phyloP scores from a whole-genome alignment of 1,140 invertebrate species.

The Papilio dardanus region DNA sequence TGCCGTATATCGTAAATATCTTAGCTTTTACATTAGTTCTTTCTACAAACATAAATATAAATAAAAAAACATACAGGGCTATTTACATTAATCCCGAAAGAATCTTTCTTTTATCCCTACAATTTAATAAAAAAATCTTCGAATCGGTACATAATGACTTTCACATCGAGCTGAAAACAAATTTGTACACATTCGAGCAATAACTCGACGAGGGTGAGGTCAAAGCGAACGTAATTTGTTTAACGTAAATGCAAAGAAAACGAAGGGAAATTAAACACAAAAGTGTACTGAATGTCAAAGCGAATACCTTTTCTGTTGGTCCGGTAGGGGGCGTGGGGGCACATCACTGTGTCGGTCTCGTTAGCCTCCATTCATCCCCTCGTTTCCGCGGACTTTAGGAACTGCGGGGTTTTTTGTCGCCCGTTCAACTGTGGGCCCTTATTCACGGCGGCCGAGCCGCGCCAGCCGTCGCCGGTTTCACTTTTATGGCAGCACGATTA shows the following conservation, averaged over 20 bases:
- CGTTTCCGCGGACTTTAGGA: constrained; percentile 54
- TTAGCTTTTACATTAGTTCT: neutral
- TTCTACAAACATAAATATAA: neutral
- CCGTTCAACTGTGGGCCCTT: constrained; percentile 49
- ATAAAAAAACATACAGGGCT: neutral
- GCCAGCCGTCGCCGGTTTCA: constrained; percentile 12
- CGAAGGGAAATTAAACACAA: constrained; percentile 47
- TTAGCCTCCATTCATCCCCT: constrained; percentile 67
- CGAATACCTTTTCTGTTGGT: constrained; percentile 45
- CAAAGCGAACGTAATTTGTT: constrained; percentile 35
- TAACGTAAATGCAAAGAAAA: constrained; percentile 35
- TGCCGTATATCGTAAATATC: neutral
- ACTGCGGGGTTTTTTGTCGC: constrained; percentile 55
- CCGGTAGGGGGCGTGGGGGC: constrained; percentile 44
- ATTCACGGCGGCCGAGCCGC: constrained; percentile 33
- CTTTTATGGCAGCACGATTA: constrained; percentile 30
- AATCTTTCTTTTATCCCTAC: neutral
- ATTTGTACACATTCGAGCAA: constrained; percentile 10
- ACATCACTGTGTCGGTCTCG: constrained; percentile 60
- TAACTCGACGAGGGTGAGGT: constrained; percentile 2
- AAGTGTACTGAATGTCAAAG: constrained; percentile 57
- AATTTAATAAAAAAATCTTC: neutral
- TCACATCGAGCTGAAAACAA: constrained; percentile 2
- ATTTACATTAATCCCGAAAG: neutral
- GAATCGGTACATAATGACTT: neutral